Percentiles rank a stretch among this genome's conserved stretches.
Conservation (phyloP, 2,113 vertebrate genomes). For the Centropus bengalensis region DNA sequence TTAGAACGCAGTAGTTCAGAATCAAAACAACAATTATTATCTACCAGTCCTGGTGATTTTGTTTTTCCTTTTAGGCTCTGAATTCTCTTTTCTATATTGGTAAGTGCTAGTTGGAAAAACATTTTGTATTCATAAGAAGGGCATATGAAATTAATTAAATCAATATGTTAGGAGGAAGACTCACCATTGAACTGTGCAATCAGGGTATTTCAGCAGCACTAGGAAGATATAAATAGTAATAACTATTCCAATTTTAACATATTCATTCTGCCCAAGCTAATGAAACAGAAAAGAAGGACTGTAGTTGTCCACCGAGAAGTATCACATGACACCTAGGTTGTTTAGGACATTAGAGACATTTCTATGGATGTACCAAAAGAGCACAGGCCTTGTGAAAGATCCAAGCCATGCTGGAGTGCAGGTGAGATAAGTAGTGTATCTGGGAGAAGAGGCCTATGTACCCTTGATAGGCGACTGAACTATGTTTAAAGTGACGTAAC, state of each 20-base stretch:
- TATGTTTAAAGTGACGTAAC: background rate
- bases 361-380: background rate
- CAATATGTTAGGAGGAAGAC: background rate
- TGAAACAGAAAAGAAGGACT: background rate
- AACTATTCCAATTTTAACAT: background rate
- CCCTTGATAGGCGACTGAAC: background rate
- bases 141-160: background rate
- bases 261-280: background rate
- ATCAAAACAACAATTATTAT: background rate
- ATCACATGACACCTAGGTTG: rapidly evolving
- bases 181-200: background rate
- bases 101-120: background rate
- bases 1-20: background rate
- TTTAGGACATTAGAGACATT: background rate
- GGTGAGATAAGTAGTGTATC: background rate
- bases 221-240: background rate
- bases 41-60: background rate
- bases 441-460: background rate
- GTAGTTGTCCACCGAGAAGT: background rate
- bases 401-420: background rate
- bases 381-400: background rate
- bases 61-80: background rate
- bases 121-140: background rate
- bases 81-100: background rate
- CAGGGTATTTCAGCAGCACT: background rate